Conservation (phyloP, 2,888 invertebrate species). For the Laspeyria flexula region DNA sequence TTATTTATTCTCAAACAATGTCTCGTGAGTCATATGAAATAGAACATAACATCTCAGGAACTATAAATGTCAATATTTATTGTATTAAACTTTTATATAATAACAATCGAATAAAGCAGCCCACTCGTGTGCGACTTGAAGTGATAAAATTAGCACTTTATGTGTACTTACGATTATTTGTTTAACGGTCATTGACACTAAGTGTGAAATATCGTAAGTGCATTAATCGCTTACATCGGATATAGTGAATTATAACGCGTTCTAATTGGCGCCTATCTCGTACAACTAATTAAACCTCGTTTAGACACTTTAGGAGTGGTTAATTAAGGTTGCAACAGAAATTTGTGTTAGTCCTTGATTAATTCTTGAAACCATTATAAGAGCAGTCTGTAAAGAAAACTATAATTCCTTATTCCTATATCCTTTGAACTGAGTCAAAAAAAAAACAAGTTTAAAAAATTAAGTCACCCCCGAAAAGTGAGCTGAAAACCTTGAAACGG, state of each 20-base stretch:
- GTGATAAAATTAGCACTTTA: slow-evolving; percentile 73
- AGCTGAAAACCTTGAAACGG: too few species aligned
- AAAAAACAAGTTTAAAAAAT: too few species aligned
- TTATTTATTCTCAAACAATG: too few species aligned
- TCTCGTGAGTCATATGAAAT: slow-evolving; percentile 13
- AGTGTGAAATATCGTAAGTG: slow-evolving; percentile 17
- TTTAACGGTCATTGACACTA: slow-evolving; percentile 45
- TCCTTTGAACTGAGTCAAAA: too few species aligned
- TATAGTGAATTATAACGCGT: slow-evolving; percentile 30
- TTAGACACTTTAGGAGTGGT: slow-evolving; percentile 22
- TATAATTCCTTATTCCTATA: too few species aligned
- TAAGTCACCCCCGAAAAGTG: too few species aligned
- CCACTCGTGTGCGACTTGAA: slow-evolving; percentile 53
- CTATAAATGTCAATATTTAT: slow-evolving; percentile 53
- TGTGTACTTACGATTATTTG: slow-evolving; percentile 61
- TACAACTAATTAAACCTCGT: slow-evolving; percentile 22
- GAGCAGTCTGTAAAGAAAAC: too few species aligned
- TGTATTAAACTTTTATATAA: slow-evolving; percentile 47
- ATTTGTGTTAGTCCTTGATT: background rate
- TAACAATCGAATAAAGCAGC: slow-evolving; percentile 51
- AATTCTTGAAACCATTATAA: too few species aligned
- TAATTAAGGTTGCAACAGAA: slow-evolving; percentile 11
- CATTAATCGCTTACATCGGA: slow-evolving; percentile 26
- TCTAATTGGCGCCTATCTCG: slow-evolving; percentile 34
- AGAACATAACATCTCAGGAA: slow-evolving; percentile 5